Percentiles rank a stretch among this genome's conserved stretches.
These are phyloP conservation scores for Cinclus mexicanus DNA, from an alignment of 2,113 vertebrate genomes.

Conservation along the genomic window DNA sequence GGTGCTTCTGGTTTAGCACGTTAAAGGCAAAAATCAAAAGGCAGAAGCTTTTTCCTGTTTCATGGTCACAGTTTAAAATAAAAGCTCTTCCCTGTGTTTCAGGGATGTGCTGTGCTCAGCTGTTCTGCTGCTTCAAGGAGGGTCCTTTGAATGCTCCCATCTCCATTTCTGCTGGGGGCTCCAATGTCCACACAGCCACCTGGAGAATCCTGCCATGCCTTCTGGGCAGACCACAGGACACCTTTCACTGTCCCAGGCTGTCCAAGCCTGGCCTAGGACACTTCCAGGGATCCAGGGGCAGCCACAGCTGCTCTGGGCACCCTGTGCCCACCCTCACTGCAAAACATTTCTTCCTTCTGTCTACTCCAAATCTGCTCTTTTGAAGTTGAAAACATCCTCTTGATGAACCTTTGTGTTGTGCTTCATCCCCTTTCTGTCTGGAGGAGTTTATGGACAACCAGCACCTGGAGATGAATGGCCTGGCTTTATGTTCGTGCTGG, in stretches of 20 bases:
- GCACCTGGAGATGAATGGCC: not conserved
- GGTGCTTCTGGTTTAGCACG: not conserved
- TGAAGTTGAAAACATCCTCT: not conserved
- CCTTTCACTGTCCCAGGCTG: not conserved
- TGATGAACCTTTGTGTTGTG: not conserved
- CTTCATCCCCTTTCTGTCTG: not conserved
- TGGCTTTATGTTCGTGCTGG: not conserved
- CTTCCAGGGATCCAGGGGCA: not conserved
- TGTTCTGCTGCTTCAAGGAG: not conserved
- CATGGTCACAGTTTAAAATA: not conserved
- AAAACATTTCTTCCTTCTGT: not conserved
- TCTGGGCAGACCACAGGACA: not conserved
- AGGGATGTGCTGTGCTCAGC: not conserved
- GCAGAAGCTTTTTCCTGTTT: not conserved
- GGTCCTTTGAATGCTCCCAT: accelerated
- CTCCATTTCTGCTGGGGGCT: not conserved
- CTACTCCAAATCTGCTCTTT: not conserved
- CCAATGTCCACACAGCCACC: not conserved
- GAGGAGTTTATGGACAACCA: not conserved
- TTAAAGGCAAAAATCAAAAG: conserved; percentile 15
- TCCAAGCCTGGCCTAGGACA: not conserved
- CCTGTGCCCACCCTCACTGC: not conserved
- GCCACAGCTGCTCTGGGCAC: not conserved
- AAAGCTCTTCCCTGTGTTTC: not conserved
- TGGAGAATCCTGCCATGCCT: not conserved